phyloP scores from a whole-genome alignment of 2,797 vertebrate species.

The Eremophila alpestris region DNA sequence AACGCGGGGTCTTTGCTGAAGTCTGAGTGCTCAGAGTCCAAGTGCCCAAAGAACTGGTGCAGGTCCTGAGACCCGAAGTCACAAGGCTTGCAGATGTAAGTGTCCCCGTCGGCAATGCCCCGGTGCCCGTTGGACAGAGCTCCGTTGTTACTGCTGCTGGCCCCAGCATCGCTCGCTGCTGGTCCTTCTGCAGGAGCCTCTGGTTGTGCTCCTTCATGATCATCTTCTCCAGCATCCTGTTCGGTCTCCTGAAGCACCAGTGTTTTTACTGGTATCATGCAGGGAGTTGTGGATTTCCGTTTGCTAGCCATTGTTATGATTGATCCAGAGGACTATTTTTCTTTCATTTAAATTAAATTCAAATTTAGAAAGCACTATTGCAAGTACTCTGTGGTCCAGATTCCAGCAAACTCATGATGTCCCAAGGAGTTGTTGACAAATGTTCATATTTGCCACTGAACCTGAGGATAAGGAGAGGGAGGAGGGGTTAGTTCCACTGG shows the following conservation, averaged over 20 bases:
- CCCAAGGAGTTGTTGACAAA: constrained; percentile 23
- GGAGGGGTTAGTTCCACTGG: constrained; percentile 14
- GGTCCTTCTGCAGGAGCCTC: constrained; percentile 54
- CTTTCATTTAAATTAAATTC: constrained; percentile 3
- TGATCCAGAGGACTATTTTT: not conserved
- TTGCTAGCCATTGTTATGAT: constrained; percentile 91
- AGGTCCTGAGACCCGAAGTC: constrained; percentile 89
- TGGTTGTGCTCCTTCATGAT: constrained; percentile 73
- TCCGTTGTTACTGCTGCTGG: not conserved
- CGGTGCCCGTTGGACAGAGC: constrained; percentile 74
- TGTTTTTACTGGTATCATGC: constrained; percentile 95
- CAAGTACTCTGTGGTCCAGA: constrained; percentile 22
- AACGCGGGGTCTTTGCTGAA: constrained; percentile 90
- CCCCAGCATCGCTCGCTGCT: constrained; percentile 1
- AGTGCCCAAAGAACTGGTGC: constrained; percentile 90
- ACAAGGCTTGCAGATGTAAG: constrained; percentile 89
- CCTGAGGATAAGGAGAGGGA: constrained; percentile 61
- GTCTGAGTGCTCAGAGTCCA: constrained; percentile 90
- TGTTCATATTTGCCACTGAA: constrained; percentile 64
- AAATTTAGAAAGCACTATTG: constrained; percentile 6
- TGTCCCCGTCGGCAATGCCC: constrained; percentile 74
- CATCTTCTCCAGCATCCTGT: constrained; percentile 64
- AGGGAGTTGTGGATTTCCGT: constrained; percentile 96
- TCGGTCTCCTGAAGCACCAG: constrained; percentile 80
- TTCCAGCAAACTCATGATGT: constrained; percentile 56